Percentiles rank a stretch among this genome's conserved stretches.
Conservation (phyloP, 1,140 invertebrate genomes). For the Trialeurodes vaporariorum region DNA sequence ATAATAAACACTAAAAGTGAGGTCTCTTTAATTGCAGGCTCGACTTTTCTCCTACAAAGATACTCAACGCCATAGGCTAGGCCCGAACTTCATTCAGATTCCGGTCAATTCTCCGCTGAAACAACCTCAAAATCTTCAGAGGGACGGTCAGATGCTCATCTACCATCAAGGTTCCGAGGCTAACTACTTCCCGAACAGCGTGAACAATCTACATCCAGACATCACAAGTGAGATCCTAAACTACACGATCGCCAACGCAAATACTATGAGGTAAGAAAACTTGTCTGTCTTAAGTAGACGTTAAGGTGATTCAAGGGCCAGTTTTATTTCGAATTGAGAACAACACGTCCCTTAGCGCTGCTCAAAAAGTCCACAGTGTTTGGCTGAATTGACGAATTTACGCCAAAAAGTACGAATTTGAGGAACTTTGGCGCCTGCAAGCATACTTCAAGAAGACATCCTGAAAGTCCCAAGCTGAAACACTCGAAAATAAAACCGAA, state of each 20-base stretch:
- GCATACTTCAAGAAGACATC: no score
- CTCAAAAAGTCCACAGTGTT: no score
- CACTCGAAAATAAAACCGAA: no score
- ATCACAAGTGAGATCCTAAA: not conserved
- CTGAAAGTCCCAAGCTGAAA: no score
- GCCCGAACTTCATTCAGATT: slow-evolving; percentile 81
- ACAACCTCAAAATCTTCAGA: slow-evolving; percentile 57
- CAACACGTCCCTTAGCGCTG: no score
- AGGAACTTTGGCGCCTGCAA: no score
- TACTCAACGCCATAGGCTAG: slow-evolving; percentile 84
- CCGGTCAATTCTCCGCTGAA: slow-evolving; percentile 86
- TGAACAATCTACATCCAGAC: slow-evolving; percentile 56
- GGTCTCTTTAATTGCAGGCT: slow-evolving; percentile 47
- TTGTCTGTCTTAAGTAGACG: no score
- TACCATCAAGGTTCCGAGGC: slow-evolving; percentile 63
- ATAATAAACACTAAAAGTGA: not conserved
- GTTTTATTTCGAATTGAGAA: no score
- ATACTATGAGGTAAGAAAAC: not conserved
- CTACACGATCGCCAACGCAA: not conserved
- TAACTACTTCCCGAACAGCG: slow-evolving; percentile 94
- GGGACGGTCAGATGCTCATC: slow-evolving; percentile 62
- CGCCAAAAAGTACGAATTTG: no score
- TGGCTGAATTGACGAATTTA: no score
- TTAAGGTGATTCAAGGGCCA: no score
- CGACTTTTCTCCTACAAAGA: slow-evolving; percentile 88